phyloP scores from a whole-genome alignment of 2,113 vertebrate species.

The Esox niger region DNA sequence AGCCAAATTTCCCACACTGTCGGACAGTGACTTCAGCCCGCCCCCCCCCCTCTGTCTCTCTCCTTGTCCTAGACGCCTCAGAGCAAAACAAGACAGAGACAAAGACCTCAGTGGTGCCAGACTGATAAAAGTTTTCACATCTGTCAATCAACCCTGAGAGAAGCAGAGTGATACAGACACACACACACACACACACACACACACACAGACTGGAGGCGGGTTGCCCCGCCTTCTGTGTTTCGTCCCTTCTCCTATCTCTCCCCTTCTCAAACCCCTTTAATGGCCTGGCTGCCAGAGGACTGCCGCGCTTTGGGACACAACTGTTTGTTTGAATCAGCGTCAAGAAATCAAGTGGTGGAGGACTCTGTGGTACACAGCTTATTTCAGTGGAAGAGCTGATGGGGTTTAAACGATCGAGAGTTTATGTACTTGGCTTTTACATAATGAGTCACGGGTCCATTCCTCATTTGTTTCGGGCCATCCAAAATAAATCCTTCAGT shows the following conservation, averaged over 20 bases:
- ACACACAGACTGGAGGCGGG: constrained; percentile 2
- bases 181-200: neutral
- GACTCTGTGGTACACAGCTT: neutral
- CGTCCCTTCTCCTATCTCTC: neutral
- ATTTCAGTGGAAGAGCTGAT: neutral
- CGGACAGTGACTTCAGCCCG: constrained; percentile 22
- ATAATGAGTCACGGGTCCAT: neutral
- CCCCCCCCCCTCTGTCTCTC: constrained; percentile 7
- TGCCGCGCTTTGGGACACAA: neutral
- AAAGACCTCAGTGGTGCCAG: constrained; percentile 52
- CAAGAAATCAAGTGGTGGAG: too few relatives aligned
- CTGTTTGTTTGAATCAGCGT: too few relatives aligned
- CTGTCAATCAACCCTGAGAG: constrained; percentile 61
- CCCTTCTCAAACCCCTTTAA: constrained; percentile 1
- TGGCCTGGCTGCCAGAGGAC: neutral
- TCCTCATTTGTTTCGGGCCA: neutral
- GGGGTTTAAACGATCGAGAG: neutral
- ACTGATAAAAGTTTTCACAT: constrained; percentile 64
- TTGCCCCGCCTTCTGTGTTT: neutral
- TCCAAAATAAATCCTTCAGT: neutral
- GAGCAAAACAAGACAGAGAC: constrained; percentile 42
- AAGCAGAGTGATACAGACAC: constrained; percentile 18
- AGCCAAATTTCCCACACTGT: constrained; percentile 51
- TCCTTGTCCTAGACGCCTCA: constrained; percentile 34
- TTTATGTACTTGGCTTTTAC: neutral